Percentiles rank a stretch among this genome's conserved stretches.
Conservation (phyloP, 2,797 vertebrate genomes). For the Microchirus variegatus region DNA sequence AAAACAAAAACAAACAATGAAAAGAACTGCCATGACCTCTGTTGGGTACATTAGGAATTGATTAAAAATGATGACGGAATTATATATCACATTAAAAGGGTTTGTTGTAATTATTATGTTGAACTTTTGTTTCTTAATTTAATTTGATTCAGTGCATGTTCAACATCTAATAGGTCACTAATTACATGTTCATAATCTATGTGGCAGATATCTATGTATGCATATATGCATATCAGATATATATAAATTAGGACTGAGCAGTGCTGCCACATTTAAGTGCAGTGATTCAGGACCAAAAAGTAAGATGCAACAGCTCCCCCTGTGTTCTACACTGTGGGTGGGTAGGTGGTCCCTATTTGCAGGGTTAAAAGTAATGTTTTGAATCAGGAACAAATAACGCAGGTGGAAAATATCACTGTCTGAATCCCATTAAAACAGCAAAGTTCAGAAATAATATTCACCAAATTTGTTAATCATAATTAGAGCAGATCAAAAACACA, state of each 20-base stretch:
- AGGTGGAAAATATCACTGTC: slow-evolving; percentile 17
- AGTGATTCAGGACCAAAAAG: slow-evolving; percentile 33
- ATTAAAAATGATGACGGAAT: no score
- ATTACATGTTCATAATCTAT: slow-evolving; percentile 44
- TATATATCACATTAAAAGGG: no score
- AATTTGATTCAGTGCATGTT: slow-evolving; percentile 30
- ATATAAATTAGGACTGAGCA: slow-evolving; percentile 55
- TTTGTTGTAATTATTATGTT: no score
- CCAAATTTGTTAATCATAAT: slow-evolving; percentile 6
- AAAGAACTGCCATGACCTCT: no score
- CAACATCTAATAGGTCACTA: slow-evolving; percentile 55
- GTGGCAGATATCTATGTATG: no score
- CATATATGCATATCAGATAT: no score
- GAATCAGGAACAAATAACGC: slow-evolving; percentile 23
- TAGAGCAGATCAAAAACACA: background rate
- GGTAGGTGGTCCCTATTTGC: slow-evolving; percentile 9
- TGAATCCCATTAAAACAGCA: background rate
- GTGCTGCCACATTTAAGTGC: slow-evolving; percentile 28
- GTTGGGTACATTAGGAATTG: no score
- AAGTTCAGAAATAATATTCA: slow-evolving; percentile 6
- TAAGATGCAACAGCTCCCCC: slow-evolving; percentile 51
- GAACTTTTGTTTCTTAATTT: background rate
- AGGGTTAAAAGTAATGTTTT: slow-evolving; percentile 26
- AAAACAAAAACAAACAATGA: no score
- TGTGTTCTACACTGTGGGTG: slow-evolving; percentile 17